Conservation (phyloP, 2,113 vertebrate genomes). For the Hippoglossus stenolepis region DNA sequence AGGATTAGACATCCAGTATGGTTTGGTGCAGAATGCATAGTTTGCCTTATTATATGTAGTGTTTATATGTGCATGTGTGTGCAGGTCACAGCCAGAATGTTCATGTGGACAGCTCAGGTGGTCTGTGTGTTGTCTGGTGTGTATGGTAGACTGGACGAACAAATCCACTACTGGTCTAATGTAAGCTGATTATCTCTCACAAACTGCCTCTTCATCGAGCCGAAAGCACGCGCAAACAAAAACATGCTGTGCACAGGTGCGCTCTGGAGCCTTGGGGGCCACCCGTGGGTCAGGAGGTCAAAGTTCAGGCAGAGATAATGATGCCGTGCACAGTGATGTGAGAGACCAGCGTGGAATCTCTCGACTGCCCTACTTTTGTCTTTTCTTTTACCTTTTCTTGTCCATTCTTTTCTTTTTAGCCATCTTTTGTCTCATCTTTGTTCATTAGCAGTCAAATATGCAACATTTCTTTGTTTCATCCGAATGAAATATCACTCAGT, state of each 20-base stretch:
- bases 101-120: neutral
- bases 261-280: conserved; percentile 27
- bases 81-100: too few species aligned
- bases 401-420: neutral
- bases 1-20: neutral
- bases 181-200: conserved; percentile 66
- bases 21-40: neutral
- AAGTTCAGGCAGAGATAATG: conserved; percentile 57
- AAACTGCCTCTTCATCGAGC: conserved; percentile 27
- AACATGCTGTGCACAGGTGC: conserved; percentile 4
- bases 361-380: too few species aligned
- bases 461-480: neutral
- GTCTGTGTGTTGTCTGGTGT: conserved; percentile 45
- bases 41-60: too few species aligned
- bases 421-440: neutral
- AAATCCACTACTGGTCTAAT: conserved; percentile 51
- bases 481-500: neutral
- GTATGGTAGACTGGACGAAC: conserved; percentile 27
- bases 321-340: conserved; percentile 33
- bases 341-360: conserved; percentile 12
- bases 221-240: conserved; percentile 31
- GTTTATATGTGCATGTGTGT: too few species aligned
- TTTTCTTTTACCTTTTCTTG: neutral
- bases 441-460: neutral
- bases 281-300: conserved; percentile 59